phyloP scores from a whole-genome alignment of 2,797 vertebrate genomes.

The Acipenser ruthenus region DNA sequence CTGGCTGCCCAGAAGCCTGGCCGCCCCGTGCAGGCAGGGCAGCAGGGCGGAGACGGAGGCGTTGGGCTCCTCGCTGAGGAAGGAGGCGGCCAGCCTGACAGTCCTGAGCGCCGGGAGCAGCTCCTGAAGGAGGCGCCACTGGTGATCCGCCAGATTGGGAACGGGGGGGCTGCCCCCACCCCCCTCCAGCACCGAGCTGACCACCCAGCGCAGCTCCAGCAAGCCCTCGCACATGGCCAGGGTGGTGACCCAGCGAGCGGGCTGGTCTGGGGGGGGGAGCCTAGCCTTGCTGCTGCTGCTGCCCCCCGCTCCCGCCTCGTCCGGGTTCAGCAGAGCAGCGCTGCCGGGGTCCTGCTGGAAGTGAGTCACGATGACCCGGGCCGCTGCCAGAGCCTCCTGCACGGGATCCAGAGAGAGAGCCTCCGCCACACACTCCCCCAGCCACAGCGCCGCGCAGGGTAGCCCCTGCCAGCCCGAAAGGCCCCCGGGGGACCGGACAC shows the following conservation, averaged over 20 bases:
- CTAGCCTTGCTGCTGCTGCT: conserved; percentile 32
- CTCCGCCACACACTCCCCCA: conserved; percentile 43
- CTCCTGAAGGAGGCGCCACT: conserved; percentile 59
- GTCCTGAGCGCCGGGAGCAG: conserved; percentile 46
- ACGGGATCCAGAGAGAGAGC: conserved; percentile 44
- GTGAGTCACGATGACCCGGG: conserved; percentile 38
- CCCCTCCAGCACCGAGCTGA: conserved; percentile 50
- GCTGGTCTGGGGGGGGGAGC: conserved; percentile 31
- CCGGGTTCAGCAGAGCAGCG: conserved; percentile 33
- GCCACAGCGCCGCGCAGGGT: conserved; percentile 40
- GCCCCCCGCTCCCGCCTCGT: conserved; percentile 44
- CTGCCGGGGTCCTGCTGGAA: conserved; percentile 44
- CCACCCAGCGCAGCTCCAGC: conserved; percentile 52
- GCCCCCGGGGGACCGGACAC: conserved; percentile 26
- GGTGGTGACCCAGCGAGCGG: conserved; percentile 45
- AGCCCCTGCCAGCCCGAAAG: conserved; percentile 38
- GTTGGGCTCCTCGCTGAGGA: conserved; percentile 53
- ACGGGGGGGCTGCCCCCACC: conserved; percentile 21
- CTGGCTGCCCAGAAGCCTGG: conserved; percentile 38
- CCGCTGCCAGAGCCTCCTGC: conserved; percentile 35
- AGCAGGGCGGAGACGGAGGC: conserved; percentile 46
- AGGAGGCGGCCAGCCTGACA: conserved; percentile 41
- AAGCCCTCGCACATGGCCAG: conserved; percentile 54
- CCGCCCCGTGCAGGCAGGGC: conserved; percentile 50
- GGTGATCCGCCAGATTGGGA: conserved; percentile 44